Conservation (phyloP, 2,888 invertebrate genomes). For the Aspidiotus destructor region DNA sequence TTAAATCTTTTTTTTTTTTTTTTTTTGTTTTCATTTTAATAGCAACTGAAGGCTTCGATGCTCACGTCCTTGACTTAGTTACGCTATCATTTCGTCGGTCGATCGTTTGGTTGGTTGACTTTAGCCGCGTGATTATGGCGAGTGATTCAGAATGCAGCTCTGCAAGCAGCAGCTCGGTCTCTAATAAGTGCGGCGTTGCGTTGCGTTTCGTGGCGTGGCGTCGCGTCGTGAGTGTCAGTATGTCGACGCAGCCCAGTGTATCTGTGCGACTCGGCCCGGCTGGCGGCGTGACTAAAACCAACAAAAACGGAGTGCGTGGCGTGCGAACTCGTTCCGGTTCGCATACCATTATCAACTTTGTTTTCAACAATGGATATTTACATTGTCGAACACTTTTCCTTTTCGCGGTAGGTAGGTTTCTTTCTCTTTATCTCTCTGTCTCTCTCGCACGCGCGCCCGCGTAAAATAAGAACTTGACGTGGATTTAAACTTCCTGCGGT, state of each 20-base stretch:
- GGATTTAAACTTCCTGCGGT: no score
- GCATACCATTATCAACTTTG: background rate
- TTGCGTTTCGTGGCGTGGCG: no score
- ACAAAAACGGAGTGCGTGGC: constrained; percentile 5
- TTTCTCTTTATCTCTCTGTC: background rate
- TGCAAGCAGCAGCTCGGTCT: no score
- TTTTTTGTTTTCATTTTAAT: constrained; percentile 20
- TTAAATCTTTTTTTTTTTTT: constrained; percentile 18
- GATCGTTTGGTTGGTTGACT: background rate
- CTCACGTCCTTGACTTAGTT: constrained; percentile 32
- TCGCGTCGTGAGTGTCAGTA: no score
- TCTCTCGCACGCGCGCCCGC: background rate
- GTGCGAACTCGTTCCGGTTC: constrained; percentile 32
- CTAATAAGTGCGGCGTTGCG: no score
- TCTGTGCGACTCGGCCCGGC: background rate
- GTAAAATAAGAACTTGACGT: no score
- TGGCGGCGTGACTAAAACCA: background rate
- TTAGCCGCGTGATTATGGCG: no score
- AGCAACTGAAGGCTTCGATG: constrained; percentile 31
- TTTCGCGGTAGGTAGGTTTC: background rate
- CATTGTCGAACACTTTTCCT: constrained; percentile 24
- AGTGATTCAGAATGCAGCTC: no score
- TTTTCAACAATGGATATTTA: constrained; percentile 19
- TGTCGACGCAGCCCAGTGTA: no score
- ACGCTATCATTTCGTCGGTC: constrained; percentile 14